Conservation (phyloP, 1,140 invertebrate genomes). For the Steinernema feltiae region DNA sequence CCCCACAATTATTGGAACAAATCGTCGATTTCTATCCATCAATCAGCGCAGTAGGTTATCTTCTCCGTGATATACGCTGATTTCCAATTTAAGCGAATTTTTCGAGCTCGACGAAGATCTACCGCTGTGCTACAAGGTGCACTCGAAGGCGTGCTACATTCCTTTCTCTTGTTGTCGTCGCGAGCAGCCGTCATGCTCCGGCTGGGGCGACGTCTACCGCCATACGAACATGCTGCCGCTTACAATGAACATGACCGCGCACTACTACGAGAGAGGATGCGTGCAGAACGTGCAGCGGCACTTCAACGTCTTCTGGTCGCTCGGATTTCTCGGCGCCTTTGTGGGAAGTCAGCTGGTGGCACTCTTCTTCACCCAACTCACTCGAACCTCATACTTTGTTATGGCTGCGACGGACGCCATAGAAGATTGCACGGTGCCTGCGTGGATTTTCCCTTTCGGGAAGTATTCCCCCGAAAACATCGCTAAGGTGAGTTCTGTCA, state of each 20-base stretch:
- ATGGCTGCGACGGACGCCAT: background rate
- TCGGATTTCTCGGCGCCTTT: background rate
- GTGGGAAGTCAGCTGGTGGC: background rate
- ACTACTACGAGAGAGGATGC: background rate
- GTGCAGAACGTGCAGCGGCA: background rate
- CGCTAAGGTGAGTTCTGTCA: background rate
- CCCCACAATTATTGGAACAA: background rate
- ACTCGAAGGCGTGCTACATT: background rate
- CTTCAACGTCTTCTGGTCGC: background rate
- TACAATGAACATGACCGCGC: background rate
- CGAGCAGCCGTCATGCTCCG: background rate
- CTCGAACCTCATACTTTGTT: background rate
- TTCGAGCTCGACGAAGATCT: background rate
- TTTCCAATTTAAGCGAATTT: background rate
- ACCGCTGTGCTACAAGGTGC: background rate
- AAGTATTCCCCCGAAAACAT: background rate
- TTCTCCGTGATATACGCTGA: background rate
- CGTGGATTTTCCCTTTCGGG: background rate
- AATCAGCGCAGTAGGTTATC: background rate
- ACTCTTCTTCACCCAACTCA: background rate
- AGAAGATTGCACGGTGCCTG: background rate
- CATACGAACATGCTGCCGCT: background rate
- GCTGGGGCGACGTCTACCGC: background rate
- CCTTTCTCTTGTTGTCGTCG: background rate
- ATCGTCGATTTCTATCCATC: background rate